Percentiles rank a stretch among this genome's conserved stretches.
phyloP scores from a whole-genome alignment of 1,140 invertebrate species.

The Helicoverpa zea region DNA sequence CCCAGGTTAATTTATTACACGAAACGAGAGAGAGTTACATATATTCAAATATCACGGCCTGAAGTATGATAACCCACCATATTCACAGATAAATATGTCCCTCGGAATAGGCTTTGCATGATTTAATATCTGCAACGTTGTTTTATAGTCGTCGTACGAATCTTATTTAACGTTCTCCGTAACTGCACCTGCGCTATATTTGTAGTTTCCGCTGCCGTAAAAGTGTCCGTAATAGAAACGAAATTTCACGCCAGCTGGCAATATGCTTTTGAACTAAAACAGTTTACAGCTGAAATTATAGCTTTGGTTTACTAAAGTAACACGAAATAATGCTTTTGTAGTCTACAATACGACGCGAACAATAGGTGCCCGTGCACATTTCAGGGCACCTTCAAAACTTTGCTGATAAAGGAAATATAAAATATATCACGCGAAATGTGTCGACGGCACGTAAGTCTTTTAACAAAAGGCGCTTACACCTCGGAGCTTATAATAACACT shows the following conservation, averaged over 20 bases:
- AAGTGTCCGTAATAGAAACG: constrained; percentile 35
- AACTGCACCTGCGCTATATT: constrained; percentile 33
- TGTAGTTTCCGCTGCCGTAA: constrained; percentile 30
- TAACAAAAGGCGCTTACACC: constrained; percentile 9
- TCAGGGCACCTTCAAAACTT: background rate
- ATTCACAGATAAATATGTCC: constrained; percentile 35
- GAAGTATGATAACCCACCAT: background rate
- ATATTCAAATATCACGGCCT: constrained; percentile 1
- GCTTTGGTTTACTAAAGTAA: constrained; percentile 11
- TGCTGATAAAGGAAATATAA: constrained; percentile 13
- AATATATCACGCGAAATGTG: constrained; percentile 10
- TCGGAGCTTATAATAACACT: constrained; percentile 29
- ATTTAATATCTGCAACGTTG: constrained; percentile 23
- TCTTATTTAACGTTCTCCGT: constrained; percentile 32
- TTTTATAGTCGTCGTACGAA: constrained; percentile 26
- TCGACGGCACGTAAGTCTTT: background rate
- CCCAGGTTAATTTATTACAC: constrained; percentile 11
- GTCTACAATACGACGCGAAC: too few relatives aligned
- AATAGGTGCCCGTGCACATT: background rate
- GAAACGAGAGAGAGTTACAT: constrained; percentile 7
- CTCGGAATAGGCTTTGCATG: constrained; percentile 22
- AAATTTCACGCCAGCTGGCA: constrained; percentile 23
- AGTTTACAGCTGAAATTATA: constrained; percentile 26
- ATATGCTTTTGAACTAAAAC: constrained; percentile 12
- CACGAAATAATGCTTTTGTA: constrained; percentile 10